phyloP scores from a whole-genome alignment of 2,888 invertebrate species.

The Panzeria rudis region DNA sequence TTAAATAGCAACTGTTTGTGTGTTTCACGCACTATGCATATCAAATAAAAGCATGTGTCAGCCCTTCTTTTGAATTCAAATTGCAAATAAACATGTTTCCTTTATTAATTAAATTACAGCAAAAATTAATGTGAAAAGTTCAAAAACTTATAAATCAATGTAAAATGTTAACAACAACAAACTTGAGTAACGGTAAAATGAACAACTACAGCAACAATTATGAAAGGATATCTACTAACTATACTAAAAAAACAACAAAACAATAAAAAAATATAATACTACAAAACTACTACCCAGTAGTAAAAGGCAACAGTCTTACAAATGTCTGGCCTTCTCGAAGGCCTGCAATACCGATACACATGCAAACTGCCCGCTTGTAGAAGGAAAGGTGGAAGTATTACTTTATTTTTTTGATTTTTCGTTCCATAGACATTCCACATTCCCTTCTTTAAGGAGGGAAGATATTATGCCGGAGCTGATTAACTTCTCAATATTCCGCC shows the following conservation, averaged over 20 bases:
- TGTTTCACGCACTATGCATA: conserved; percentile 1
- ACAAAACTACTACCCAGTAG: too few relatives aligned
- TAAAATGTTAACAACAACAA: conserved; percentile 32
- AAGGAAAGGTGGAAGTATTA: too few relatives aligned
- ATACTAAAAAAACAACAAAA: conserved; percentile 39
- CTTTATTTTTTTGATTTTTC: too few relatives aligned
- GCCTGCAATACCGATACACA: too few relatives aligned
- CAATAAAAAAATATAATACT: neutral
- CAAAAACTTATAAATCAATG: conserved; percentile 69
- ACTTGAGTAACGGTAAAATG: neutral
- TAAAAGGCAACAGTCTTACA: too few relatives aligned
- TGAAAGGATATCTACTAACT: neutral
- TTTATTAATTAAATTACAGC: conserved; percentile 65
- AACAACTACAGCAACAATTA: neutral
- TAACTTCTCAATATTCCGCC: too few relatives aligned
- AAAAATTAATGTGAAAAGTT: conserved; percentile 68
- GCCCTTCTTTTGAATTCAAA: conserved; percentile 44
- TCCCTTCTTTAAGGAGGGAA: too few relatives aligned
- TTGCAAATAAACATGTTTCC: conserved; percentile 64
- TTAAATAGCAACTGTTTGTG: neutral
- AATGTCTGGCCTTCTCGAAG: too few relatives aligned
- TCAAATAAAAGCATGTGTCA: conserved; percentile 51
- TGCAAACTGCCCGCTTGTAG: too few relatives aligned
- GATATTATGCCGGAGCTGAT: too few relatives aligned
- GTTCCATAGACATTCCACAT: too few relatives aligned